Evolutionary conservation across 2,888 invertebrate species (phyloP), one percentile per base, ranked within the genome.

Genomic region (Pinctada fucata): DNA sequence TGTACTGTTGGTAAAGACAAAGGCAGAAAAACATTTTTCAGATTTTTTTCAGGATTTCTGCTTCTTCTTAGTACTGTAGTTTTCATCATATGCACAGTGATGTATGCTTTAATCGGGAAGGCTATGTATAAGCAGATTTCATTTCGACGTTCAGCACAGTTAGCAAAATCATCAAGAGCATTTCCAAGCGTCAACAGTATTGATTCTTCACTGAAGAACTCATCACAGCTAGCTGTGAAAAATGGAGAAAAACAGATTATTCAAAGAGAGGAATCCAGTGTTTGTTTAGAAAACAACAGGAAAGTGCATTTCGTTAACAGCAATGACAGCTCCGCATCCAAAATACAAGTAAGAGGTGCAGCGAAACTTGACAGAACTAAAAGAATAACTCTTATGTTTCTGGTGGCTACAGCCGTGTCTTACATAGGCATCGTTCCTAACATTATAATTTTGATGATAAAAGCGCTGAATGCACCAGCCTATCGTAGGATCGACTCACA

Each of bases 381-480:
- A 51, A 51, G 77, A n/a, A 80, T 80, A 5, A 80, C 80, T 2
- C 63, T 80, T 5, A 80, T 80, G 80, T 80, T 80, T 75, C 16
- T 80, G 45, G 75, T 80, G 1, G 80, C 80, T 2, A 80, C 80
- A 0, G 80, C 80, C 3, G 72, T 80, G 16, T 80, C 80, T 3
- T 80, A 80, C 49, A 58, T 77, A 2, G 80, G 80, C 0, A 76
- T 76, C 45, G 51, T 80, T 2, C 80, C 80, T 2, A 74, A 80
- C 48, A 67, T 77, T 3, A 75, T 80, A 47, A 74, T 80, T 0
- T 63, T 77, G 10, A 65, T 77, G 4, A 77, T 80, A n/a, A 70
- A 73, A 51, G 80, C 74, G 0, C 47, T 71, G 3, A 74, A 68
- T 48, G 73, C 66, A 52, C 63, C 66, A 13, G 66, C 71, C 0